Evolutionary conservation across 2,888 invertebrate species (phyloP).

Genomic region (Zaprionus obscuricornis): DNA sequence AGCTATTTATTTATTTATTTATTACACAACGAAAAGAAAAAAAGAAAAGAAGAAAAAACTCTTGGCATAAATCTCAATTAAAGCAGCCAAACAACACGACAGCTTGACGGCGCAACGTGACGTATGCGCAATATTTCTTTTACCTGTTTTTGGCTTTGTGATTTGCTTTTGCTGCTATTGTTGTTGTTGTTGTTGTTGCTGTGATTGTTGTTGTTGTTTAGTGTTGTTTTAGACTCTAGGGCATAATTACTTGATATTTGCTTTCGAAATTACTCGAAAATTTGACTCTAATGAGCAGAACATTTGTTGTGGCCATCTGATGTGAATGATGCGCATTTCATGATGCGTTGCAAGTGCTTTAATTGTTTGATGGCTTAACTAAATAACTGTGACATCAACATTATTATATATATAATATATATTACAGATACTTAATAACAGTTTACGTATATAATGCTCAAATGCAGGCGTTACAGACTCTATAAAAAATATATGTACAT

Average conservation of each 20-base stretch:
- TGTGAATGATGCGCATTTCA: conserved; percentile 22
- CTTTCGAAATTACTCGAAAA: conserved; percentile 44
- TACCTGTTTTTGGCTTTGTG: conserved; percentile 28
- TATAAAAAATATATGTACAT: no score
- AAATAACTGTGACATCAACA: no score
- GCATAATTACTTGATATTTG: conserved; percentile 50
- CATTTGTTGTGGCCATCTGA: conserved; percentile 8
- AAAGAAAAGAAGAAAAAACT: no score
- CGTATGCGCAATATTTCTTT: conserved; percentile 51
- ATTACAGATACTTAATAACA: no score
- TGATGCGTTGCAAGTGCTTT: conserved; percentile 7
- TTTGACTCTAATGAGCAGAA: conserved; percentile 25
- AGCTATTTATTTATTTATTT: conserved; percentile 33
- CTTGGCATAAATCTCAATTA: conserved; percentile 59
- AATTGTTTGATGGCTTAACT: conserved; percentile 23
- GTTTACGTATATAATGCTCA: no score
- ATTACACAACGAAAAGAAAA: conserved; percentile 11
- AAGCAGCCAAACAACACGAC: conserved; percentile 29
- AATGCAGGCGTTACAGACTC: no score
- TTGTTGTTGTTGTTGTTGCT: background rate
- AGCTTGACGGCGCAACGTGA: conserved; percentile 48
- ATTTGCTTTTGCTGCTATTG: background rate
- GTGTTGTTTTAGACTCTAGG: no score
- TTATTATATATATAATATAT: no score
- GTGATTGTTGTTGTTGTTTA: conserved; percentile 1